Percentiles rank a stretch among this genome's conserved stretches.
Conservation (phyloP, 92 coral and sea anemone species). For the Muricea muricata region DNA sequence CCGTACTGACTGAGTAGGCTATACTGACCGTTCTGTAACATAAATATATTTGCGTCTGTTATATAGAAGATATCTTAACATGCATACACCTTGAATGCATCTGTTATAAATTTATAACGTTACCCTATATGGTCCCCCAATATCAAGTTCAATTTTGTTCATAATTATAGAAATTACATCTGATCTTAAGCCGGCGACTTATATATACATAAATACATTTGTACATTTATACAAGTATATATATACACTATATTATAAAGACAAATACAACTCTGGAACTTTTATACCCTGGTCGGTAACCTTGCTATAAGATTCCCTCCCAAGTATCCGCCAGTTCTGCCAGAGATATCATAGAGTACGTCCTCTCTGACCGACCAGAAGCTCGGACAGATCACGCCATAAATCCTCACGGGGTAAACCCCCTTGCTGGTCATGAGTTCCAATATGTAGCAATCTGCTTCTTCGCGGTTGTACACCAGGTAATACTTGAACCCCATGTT, state of each 20-base stretch:
- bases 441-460: conserved; percentile 57
- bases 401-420: conserved; percentile 59
- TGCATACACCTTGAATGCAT: too few relatives aligned
- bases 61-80: too few relatives aligned
- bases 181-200: too few relatives aligned
- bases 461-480: conserved; percentile 4
- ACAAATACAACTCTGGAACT: too few relatives aligned
- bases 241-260: not conserved
- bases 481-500: conserved; percentile 31
- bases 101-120: too few relatives aligned
- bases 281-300: conserved; percentile 36
- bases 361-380: conserved; percentile 83
- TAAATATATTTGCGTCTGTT: not conserved
- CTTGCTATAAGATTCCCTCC: conserved; percentile 25
- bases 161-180: too few relatives aligned
- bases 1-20: too few relatives aligned
- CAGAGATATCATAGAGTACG: conserved; percentile 68
- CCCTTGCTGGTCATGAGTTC: conserved; percentile 71
- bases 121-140: too few relatives aligned
- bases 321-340: conserved; percentile 42
- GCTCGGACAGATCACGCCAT: conserved; percentile 73
- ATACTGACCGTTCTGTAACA: too few relatives aligned
- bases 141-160: too few relatives aligned
- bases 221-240: not conserved
- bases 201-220: too few relatives aligned